Base-by-base conservation (phyloP, 2,113 vertebrate genomes). In the Calidris pugnax region DNA sequence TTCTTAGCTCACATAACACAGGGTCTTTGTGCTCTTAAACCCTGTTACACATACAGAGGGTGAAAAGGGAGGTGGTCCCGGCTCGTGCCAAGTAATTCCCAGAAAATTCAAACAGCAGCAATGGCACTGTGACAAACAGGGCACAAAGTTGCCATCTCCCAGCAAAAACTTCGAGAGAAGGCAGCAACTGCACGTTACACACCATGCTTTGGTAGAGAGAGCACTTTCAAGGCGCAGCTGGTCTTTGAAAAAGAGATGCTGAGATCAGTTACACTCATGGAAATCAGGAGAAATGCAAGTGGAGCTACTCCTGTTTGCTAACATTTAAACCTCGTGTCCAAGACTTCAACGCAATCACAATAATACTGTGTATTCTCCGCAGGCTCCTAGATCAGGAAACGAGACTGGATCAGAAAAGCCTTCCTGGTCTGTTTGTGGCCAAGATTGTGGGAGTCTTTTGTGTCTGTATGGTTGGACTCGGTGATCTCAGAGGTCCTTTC, bases 301-400 rank as follows among this genome's bases (percentile, higher is more conserved):
- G 23, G 22, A 75, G 27, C 51, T 51, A 11, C 41, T 86, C 50
- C 59, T 47, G 27, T 60, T 81, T 50, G 23, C 15, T 41, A 9
- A 30, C 50, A 7, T 37, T 45, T 37, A 72, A 72, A 33, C 15
- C 32, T 22, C 55, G 14, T 0, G 35, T 45, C 69, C 71, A 47
- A 16, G 41, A 20, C 33, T 77, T 18, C 37, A 41, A 60, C 4
- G 3, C 43, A 62, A 35, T 41, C 35, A 30, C 75, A 64, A 0
- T 12, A 67, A 77, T 0, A 28, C 28, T 12, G 19, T 0, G 0
- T 21, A 7, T 43, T 67, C 24, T 91, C 74, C 0, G 0, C 13
- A 55, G 67, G 30, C 35, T 56, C 4, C 2, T 69, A 59, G 50
- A 19, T 24, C 32, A 30, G 43, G 64, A 43, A 79, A 80, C 1